Base-by-base conservation (phyloP, 2,888 invertebrate genomes). In the Calameuta idolon region DNA sequence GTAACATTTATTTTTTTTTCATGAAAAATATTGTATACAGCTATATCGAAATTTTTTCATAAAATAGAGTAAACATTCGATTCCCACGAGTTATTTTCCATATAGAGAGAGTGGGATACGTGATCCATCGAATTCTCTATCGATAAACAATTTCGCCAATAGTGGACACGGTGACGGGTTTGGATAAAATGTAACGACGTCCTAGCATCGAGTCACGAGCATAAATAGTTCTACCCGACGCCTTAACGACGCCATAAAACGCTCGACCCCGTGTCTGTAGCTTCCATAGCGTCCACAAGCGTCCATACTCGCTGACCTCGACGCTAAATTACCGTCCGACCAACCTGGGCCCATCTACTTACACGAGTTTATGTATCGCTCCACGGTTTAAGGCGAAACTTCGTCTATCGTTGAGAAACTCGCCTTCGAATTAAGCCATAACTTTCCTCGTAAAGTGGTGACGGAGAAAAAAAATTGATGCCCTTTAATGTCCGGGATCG, bases 171-270 rank as follows among this genome's bases (percentile, higher is more conserved):
- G 30, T 30, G 69, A 35, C 55, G 76, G 31, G 77, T 15, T 55
- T 74, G 74, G 77, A 77, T 79, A 79, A 80, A 79, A 78, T 78
- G 80, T 79, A 75, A 55, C 76, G 71, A 68, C 71, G 77, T 69
- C 34, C 30, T 69, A 31, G 33, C 55, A 68, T 37, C 34, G 73
- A 80, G 77, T 75, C 78, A 75, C 31, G 79, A 31, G 79, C 77
- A 81, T 79, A 82, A 81, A 82, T 80, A 81, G 75, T 75, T 77
- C 80, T 74, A 69, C 55, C 75, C 75, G 76, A 80, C 79, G 80
- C 77, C 80, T 81, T 82, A 82, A 82, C 81, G 80, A 78, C 79
- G 76, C 79, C 80, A 79, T 82, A 82, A 82, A 82, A 79, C 75
- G 73, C 76, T 75, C 77, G 77, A 76, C 40, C 79, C 75, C 69